A percentile compares a stretch with the other conserved stretches of the same genome.
These are phyloP conservation scores for Umimayanthus chanpuru DNA, from an alignment of 92 coral and sea anemone species.

Conservation along the genomic window DNA sequence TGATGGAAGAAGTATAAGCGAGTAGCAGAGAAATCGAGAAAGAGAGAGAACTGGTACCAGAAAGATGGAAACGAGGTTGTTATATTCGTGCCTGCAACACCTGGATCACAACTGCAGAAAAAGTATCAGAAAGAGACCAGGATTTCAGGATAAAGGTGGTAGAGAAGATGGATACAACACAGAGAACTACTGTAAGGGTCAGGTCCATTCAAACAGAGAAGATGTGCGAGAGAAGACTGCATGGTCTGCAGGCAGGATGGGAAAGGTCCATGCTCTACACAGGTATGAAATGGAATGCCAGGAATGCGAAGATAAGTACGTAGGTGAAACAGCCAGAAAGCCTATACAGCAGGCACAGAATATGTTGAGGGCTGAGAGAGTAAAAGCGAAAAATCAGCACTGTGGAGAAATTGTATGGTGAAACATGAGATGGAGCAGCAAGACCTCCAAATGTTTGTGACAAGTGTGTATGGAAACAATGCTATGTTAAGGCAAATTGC, in stretches of 20 bases:
- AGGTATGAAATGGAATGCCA: neutral
- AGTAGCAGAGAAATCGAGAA: no score
- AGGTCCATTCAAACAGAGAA: slow-evolving; percentile 15
- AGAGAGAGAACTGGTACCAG: no score
- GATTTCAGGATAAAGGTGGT: no score
- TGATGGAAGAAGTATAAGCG: no score
- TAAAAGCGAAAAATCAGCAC: slow-evolving; percentile 19
- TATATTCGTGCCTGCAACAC: no score
- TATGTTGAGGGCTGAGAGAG: neutral
- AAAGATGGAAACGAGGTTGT: no score
- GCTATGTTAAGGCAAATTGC: slow-evolving; percentile 21
- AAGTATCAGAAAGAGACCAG: no score
- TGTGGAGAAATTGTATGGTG: slow-evolving; percentile 29
- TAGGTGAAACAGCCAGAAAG: slow-evolving; percentile 29
- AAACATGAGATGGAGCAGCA: slow-evolving; percentile 18
- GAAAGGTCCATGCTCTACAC: slow-evolving; percentile 16
- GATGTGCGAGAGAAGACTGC: slow-evolving; percentile 40
- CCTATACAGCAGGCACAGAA: slow-evolving; percentile 2
- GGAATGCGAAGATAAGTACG: neutral
- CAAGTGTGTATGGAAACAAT: slow-evolving; percentile 21
- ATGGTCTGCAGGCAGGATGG: slow-evolving; percentile 20
- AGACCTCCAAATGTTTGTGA: slow-evolving; percentile 18
- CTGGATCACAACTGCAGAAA: no score
- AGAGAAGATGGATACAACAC: no score
- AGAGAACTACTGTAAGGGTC: no score